These are phyloP conservation scores for Diabrotica virgifera DNA, from an alignment of 1,140 invertebrate genomes.

Conservation along the genomic window DNA sequence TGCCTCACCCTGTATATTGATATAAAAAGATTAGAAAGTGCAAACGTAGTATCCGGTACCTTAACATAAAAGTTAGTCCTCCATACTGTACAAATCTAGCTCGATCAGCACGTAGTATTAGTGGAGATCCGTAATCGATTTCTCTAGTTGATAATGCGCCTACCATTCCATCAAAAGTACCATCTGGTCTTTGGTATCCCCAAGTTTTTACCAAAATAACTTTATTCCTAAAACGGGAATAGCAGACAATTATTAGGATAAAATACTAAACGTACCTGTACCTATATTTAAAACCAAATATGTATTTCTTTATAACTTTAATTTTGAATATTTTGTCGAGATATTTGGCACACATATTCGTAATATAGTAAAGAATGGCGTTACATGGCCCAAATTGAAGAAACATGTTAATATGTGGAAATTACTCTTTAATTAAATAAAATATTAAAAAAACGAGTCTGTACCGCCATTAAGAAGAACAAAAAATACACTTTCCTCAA, in stretches of 20 bases:
- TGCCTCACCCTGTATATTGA: too few species aligned
- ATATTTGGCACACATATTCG: too few species aligned
- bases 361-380: too few species aligned
- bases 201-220: slow-evolving; percentile 56
- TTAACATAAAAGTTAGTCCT: slow-evolving; percentile 57
- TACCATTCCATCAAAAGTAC: slow-evolving; percentile 65
- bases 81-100: slow-evolving; percentile 58
- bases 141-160: slow-evolving; percentile 56
- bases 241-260: background rate
- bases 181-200: slow-evolving; percentile 60
- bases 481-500: too few species aligned
- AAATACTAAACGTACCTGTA: background rate
- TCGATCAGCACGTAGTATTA: slow-evolving; percentile 59
- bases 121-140: slow-evolving; percentile 60
- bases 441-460: too few species aligned
- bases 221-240: slow-evolving; percentile 50
- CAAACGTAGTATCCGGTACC: slow-evolving; percentile 45
- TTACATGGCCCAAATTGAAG: too few species aligned
- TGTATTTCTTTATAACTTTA: too few species aligned
- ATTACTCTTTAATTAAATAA: too few species aligned
- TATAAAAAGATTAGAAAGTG: background rate
- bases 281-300: background rate
- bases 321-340: too few species aligned
- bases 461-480: too few species aligned
- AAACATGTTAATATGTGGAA: too few species aligned